phyloP scores from a whole-genome alignment of 1,140 invertebrate species.

The Drosophila obscura region DNA sequence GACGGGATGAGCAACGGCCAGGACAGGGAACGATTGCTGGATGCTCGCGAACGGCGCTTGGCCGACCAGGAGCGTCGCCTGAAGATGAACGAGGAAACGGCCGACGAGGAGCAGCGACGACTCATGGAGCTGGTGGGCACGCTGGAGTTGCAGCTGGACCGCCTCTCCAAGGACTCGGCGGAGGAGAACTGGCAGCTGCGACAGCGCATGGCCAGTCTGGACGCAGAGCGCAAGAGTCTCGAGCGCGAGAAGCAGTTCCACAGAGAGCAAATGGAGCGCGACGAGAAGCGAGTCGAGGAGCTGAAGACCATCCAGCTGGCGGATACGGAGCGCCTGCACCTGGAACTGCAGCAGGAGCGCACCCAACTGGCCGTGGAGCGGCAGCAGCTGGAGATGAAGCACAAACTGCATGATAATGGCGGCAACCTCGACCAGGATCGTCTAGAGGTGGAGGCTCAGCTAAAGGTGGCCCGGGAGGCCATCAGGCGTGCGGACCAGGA shows the following conservation, averaged over 20 bases:
- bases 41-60: constrained; percentile 82
- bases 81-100: constrained; percentile 83
- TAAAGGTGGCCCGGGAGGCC: constrained; percentile 84
- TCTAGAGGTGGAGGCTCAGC: constrained; percentile 84
- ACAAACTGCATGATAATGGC: constrained; percentile 71
- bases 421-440: constrained; percentile 78
- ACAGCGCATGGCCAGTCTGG: constrained; percentile 78
- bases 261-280: constrained; percentile 72
- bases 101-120: constrained; percentile 84
- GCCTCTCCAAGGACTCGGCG: constrained; percentile 77
- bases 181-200: constrained; percentile 84
- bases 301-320: constrained; percentile 83
- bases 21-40: constrained; percentile 79
- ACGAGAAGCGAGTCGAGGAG: constrained; percentile 80
- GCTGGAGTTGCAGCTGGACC: constrained; percentile 84
- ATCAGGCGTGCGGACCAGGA: constrained; percentile 84
- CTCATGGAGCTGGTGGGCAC: constrained; percentile 84
- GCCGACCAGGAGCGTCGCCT: constrained; percentile 78
- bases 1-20: constrained; percentile 73
- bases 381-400: constrained; percentile 83
- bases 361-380: constrained; percentile 81
- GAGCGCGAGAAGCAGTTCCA: constrained; percentile 84
- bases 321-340: constrained; percentile 82
- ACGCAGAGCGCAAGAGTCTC: constrained; percentile 78
- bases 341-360: constrained; percentile 84